phyloP scores from a whole-genome alignment of 2,888 invertebrate genomes.

The Biston stratarius region DNA sequence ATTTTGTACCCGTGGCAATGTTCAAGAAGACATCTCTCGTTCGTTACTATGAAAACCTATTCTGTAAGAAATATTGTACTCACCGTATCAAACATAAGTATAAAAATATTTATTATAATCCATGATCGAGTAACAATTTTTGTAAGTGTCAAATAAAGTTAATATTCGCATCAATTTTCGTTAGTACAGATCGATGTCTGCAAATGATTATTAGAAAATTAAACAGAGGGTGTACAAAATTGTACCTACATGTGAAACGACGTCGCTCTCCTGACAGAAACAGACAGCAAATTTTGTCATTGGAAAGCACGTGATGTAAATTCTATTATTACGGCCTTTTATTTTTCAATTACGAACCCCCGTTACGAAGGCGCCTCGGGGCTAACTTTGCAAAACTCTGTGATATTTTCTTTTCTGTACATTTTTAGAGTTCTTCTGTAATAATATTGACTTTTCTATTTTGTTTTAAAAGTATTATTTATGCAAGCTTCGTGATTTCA shows the following conservation, averaged over 20 bases:
- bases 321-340: slow-evolving; percentile 86
- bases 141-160: neutral
- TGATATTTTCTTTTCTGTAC: slow-evolving; percentile 56
- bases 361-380: slow-evolving; percentile 74
- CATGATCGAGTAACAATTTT: neutral
- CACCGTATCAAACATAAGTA: too few species aligned
- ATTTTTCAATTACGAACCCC: slow-evolving; percentile 85
- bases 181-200: slow-evolving; percentile 29
- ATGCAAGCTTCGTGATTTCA: too few species aligned
- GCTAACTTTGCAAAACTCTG: slow-evolving; percentile 69
- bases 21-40: too few species aligned
- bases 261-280: slow-evolving; percentile 79
- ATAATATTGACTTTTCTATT: slow-evolving; percentile 47
- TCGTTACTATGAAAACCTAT: too few species aligned
- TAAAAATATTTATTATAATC: too few species aligned
- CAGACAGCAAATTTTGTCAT: slow-evolving; percentile 82
- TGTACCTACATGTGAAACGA: slow-evolving; percentile 65
- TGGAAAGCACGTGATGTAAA: slow-evolving; percentile 84
- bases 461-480: neutral
- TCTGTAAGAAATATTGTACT: too few species aligned
- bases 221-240: slow-evolving; percentile 53
- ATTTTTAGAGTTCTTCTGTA: slow-evolving; percentile 51
- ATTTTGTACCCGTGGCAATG: too few species aligned
- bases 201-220: slow-evolving; percentile 43
- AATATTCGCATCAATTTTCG: slow-evolving; percentile 4